These are phyloP conservation scores for Aphidoletes aphidimyza DNA, from an alignment of 2,888 invertebrate genomes.

Conservation along the genomic window DNA sequence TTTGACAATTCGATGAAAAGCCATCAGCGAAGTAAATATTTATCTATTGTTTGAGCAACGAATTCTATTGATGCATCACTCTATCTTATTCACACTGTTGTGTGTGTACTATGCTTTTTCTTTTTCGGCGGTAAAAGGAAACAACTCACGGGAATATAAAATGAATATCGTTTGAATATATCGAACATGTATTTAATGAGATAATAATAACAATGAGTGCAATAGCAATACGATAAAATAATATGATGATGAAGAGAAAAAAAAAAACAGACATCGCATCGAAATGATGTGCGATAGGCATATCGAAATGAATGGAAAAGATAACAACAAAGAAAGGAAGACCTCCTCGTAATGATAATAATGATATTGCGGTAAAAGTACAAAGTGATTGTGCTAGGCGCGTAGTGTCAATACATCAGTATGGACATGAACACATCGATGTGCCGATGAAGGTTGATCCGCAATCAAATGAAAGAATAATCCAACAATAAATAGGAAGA, in stretches of 20 bases:
- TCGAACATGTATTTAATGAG: background rate
- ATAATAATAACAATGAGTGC: slow-evolving; percentile 38
- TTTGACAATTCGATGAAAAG: background rate
- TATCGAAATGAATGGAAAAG: background rate
- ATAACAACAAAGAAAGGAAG: background rate
- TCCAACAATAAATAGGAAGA: background rate
- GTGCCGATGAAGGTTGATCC: slow-evolving; percentile 32
- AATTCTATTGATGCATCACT: slow-evolving; percentile 11
- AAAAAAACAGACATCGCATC: background rate
- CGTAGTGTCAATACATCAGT: slow-evolving; percentile 24
- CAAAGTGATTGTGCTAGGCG: slow-evolving; percentile 34
- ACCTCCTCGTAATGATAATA: background rate
- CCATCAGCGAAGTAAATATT: slow-evolving; percentile 43
- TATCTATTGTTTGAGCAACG: slow-evolving; percentile 32
- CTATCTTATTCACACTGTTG: too few species aligned
- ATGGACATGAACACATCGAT: background rate
- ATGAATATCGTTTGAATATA: background rate
- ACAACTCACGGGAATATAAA: background rate
- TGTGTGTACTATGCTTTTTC: background rate
- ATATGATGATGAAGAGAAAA: background rate
- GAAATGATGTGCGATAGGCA: background rate
- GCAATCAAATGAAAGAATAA: background rate
- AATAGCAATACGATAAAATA: background rate
- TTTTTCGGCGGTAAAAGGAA: background rate
- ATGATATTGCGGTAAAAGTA: slow-evolving; percentile 51